Base-by-base conservation (phyloP, 2,113 vertebrate species). In the Chaetorhynchus papuensis region DNA sequence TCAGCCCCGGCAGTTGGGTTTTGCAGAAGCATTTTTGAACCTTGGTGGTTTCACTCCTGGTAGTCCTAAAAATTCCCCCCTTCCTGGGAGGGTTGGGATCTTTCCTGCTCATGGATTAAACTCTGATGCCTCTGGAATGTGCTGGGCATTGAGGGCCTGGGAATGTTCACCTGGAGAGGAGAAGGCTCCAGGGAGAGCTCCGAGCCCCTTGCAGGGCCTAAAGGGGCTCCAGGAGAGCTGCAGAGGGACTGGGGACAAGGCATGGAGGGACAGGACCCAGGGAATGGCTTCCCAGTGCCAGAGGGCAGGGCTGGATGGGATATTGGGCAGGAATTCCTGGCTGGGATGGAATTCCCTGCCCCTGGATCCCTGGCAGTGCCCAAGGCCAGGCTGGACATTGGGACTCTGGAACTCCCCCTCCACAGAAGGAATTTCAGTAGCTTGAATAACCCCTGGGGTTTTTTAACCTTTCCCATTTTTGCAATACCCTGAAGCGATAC, bases 361-460 rank as follows among this genome's bases (percentile, higher is more conserved):
- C 50, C 69, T 64, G 61, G 39, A 31, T 41, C 68, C 21, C 35
- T 70, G 68, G 49, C 11, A 70, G 35, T 70, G 68, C 8, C 11
- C 68, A 31, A 70, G 68, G 49, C 19, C 47, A 21, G 20, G 5
- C 21, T 70, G 15, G 15, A 31, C 3, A 14, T 5, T 26, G 1
- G 35, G 35, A 27, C 66, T 42, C 18, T 74, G 53, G 33, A 26
- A 17, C 33, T 35, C 33, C 45, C 15, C 75, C 68, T 68, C 26
- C 54, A 53, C 37, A 0, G 24, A 7, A 54, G 65, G 57, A 59
- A 53, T 69, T 27, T 33, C 27, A 13, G 0, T 71, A 9, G 52
- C 71, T 35, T 69, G 45, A n/a, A 14, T 79, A 39, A 59, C 15
- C 19, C 31, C 28, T 28, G 49, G 65, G 12, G 35, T 80, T 28